phyloP scores from a whole-genome alignment of 92 coral and sea anemone species.

The Desmophyllum pertusum region DNA sequence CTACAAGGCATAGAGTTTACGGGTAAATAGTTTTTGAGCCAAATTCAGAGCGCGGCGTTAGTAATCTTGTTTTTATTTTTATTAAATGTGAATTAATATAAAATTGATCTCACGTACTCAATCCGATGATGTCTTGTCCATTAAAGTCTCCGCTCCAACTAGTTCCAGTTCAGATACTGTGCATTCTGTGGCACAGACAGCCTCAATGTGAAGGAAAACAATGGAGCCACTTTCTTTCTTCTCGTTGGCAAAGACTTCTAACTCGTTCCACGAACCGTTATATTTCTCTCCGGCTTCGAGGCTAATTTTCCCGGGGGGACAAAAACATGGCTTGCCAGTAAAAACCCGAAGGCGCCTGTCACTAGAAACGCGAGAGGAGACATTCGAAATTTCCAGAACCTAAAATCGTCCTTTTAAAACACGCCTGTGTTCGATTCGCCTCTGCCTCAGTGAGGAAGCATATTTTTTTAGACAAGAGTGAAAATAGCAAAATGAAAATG shows the following conservation, averaged over 20 bases:
- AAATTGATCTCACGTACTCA: slow-evolving; percentile 52
- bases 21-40: too few species aligned
- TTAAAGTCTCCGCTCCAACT: slow-evolving; percentile 88
- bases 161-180: slow-evolving; percentile 84
- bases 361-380: slow-evolving; percentile 91
- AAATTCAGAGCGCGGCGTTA: too few species aligned
- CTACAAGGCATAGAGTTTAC: too few species aligned
- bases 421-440: too few species aligned
- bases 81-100: background rate
- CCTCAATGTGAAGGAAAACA: too few species aligned
- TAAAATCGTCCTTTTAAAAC: background rate
- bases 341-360: slow-evolving; percentile 95
- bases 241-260: slow-evolving; percentile 76
- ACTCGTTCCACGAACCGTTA: slow-evolving; percentile 93
- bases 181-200: slow-evolving; percentile 75
- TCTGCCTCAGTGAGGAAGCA: too few species aligned
- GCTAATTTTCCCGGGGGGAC: slow-evolving; percentile 66
- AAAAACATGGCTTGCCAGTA: slow-evolving; percentile 93
- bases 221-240: slow-evolving; percentile 81
- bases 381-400: background rate
- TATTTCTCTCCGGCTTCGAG: slow-evolving; percentile 69
- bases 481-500: background rate
- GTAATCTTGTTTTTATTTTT: too few species aligned
- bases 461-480: too few species aligned
- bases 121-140: slow-evolving; percentile 83